Base-by-base conservation (phyloP, 2,797 vertebrate species). In the Onychomys arenicola region DNA sequence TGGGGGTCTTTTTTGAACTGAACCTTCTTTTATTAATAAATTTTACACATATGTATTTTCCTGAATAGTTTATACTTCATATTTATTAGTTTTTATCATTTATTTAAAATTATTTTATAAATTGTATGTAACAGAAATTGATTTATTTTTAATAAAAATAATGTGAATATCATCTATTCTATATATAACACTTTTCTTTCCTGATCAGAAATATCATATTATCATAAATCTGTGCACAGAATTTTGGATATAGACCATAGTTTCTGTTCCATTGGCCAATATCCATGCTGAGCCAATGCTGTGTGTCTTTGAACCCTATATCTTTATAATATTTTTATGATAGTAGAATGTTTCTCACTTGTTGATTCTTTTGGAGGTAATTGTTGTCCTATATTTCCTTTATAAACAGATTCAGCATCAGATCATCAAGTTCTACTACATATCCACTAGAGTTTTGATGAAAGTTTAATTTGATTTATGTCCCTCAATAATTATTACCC, bases 61-160 rank as follows among this genome's bases (percentile, higher is more conserved):
- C 23, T 73, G 63, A 32, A 19, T 46, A 76, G 2, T 82, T 86
- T 76, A 63, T 55, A 37, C 1, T 52, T 67, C 90, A 14, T 37
- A 21, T 19, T 82, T 90, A 78, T 46, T 89, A 67, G 73, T 2
- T 40, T 37, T 37, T 75, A 52, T 83, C n/a, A 84, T 81, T 37
- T 29, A 91, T 63, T 95, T 25, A 82, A 89, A 63, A 89, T 82
- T 52, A 73, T 57, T 82, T 71, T 86, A 63, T 57, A 29, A 69
- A 40, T 65, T 12, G 1, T 59, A 4, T 43, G 7, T 77, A 93
- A 65, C n/a, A 89, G 10, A 7, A n/a, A 29, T 49, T 76, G 40
- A 43, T 65, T 89, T 87, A 19, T 40, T 71, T 90, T 84, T 57
- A 49, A 85, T 40, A 17, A 12, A 80, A 78, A 57, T 65, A 87